Evolutionary conservation across 2,888 invertebrate species (phyloP).

Genomic region (Hirudinaria manillensis): DNA sequence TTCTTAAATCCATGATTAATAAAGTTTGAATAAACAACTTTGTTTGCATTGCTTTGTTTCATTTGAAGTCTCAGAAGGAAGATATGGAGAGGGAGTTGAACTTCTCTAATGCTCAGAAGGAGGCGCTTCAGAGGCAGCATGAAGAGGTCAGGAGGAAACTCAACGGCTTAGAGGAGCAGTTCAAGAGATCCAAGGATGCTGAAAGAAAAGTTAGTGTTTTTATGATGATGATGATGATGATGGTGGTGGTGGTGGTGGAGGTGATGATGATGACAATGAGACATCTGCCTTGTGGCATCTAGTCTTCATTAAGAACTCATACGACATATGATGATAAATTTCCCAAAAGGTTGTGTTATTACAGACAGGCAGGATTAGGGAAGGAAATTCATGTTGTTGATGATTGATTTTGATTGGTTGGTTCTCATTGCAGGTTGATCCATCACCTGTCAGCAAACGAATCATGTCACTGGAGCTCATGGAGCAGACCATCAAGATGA

Average conservation of each 20-base stretch:
- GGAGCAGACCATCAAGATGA: too few species aligned
- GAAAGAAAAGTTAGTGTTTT: constrained; percentile 7
- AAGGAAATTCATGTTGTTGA: too few species aligned
- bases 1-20: too few species aligned
- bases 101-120: constrained; percentile 22
- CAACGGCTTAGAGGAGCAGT: constrained; percentile 8
- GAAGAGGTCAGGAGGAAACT: constrained; percentile 7
- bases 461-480: too few species aligned
- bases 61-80: not conserved
- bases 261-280: not conserved
- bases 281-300: too few species aligned
- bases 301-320: too few species aligned
- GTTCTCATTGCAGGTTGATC: too few species aligned
- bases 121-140: constrained; percentile 16
- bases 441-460: too few species aligned
- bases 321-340: too few species aligned
- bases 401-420: too few species aligned
- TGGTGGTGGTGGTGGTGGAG: not conserved
- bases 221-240: not conserved
- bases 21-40: not conserved
- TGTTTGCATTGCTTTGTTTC: not conserved
- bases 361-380: too few species aligned
- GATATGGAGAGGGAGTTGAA: constrained; percentile 11
- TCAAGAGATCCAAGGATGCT: constrained; percentile 4
- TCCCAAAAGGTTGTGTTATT: too few species aligned